Percentiles rank a stretch among this genome's conserved stretches.
phyloP scores from a whole-genome alignment of 2,113 vertebrate species.

The Bos javanicus region DNA sequence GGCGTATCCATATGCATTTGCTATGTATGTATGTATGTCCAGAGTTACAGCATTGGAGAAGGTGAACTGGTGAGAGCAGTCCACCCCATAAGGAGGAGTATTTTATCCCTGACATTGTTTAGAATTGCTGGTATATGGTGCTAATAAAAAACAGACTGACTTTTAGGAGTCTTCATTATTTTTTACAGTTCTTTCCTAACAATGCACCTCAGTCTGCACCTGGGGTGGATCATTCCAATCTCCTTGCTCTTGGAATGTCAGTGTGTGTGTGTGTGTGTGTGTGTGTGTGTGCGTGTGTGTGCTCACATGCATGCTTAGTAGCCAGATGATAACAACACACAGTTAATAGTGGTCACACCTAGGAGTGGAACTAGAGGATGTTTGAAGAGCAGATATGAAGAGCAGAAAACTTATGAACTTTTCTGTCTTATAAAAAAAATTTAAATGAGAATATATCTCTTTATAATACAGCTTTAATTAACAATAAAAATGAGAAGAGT shows the following conservation, averaged over 20 bases:
- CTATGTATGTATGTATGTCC: not conserved
- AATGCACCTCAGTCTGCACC: not conserved
- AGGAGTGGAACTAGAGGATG: not conserved
- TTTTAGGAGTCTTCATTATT: not conserved
- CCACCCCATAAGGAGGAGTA: not conserved
- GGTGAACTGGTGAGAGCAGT: not conserved
- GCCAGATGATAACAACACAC: not conserved
- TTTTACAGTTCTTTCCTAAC: conserved; percentile 1
- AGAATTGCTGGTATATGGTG: not conserved
- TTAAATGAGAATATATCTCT: not conserved
- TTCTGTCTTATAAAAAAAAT: not conserved
- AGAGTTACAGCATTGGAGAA: not conserved
- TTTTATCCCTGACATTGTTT: not conserved
- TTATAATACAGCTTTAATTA: not conserved
- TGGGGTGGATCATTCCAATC: not conserved
- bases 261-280: not conserved
- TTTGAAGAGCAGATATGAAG: not conserved
- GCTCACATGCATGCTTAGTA: not conserved
- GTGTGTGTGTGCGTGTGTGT: not conserved
- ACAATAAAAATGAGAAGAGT: conserved; percentile 5
- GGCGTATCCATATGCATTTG: not conserved
- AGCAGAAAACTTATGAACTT: not conserved
- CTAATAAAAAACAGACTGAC: not conserved
- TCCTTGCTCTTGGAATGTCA: not conserved
- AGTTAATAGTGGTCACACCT: not conserved